Conservation (phyloP, 2,113 vertebrate species). For the Tragelaphus buxtoni region DNA sequence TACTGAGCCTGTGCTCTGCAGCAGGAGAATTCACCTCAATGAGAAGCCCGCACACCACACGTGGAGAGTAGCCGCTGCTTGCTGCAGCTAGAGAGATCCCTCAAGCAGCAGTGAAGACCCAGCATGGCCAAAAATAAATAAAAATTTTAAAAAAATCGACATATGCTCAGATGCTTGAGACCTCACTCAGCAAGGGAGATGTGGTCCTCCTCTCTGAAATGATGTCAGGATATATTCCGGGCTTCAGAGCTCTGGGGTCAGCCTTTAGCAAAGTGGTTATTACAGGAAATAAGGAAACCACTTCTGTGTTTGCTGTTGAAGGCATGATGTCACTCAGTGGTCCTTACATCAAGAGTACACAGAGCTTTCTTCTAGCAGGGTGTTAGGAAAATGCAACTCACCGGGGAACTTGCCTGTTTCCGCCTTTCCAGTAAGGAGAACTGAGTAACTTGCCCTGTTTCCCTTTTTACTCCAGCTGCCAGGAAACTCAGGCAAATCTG, state of each 20-base stretch:
- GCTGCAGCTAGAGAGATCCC: not conserved
- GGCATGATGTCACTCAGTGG: not conserved
- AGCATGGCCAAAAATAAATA: not conserved
- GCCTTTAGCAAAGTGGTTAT: not conserved
- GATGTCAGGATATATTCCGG: not conserved
- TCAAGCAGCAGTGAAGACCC: not conserved
- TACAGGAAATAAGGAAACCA: not conserved
- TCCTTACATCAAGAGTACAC: rapidly evolving
- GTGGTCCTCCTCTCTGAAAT: not conserved
- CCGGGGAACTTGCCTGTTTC: not conserved
- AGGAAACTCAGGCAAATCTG: slow-evolving; percentile 23
- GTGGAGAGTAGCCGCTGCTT: not conserved
- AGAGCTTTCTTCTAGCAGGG: not conserved
- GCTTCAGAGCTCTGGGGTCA: not conserved
- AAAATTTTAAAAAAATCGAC: not conserved
- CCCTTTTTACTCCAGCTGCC: slow-evolving; percentile 19
- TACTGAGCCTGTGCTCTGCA: not conserved
- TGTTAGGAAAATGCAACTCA: not conserved
- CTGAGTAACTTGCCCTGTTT: not conserved
- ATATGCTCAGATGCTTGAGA: not conserved
- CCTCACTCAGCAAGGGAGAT: not conserved
- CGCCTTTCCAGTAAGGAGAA: slow-evolving; percentile 26
- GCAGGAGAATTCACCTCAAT: not conserved
- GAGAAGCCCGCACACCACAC: not conserved
- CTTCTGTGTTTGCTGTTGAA: not conserved